These are phyloP conservation scores for Drosophila carrolli DNA, from an alignment of 1,140 invertebrate genomes.

Conservation along the genomic window DNA sequence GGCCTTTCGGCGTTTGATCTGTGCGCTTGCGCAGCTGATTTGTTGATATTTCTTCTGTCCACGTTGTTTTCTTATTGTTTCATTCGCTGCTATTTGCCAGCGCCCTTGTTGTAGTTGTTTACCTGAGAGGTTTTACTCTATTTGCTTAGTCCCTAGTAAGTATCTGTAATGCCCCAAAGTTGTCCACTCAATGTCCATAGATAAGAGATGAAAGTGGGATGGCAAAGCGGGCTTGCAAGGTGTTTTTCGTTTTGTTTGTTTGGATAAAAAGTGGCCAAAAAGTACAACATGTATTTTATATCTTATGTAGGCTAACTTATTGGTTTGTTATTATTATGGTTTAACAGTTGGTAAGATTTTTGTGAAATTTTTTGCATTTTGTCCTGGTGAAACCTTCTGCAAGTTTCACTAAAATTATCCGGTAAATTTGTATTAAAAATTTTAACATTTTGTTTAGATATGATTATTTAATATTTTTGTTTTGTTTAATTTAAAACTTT, in stretches of 20 bases:
- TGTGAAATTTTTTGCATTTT: no score
- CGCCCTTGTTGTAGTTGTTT: slow-evolving; percentile 53
- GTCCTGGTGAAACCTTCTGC: no score
- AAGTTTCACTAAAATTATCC: no score
- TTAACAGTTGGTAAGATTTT: no score
- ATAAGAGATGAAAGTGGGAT: slow-evolving; percentile 36
- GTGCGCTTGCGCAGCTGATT: slow-evolving; percentile 81
- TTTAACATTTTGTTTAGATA: no score
- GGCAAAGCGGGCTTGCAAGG: not conserved
- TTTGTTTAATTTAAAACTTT: not conserved
- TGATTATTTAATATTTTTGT: no score
- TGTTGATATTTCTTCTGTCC: slow-evolving; percentile 62
- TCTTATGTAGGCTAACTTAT: not conserved
- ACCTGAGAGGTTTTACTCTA: slow-evolving; percentile 54
- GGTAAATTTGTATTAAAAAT: no score
- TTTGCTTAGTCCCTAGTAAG: slow-evolving; percentile 59
- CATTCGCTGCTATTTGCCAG: slow-evolving; percentile 54
- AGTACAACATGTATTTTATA: not conserved
- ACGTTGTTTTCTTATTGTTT: slow-evolving; percentile 62
- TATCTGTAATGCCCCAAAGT: slow-evolving; percentile 28
- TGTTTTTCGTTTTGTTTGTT: slow-evolving; percentile 3
- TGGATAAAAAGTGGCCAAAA: not conserved
- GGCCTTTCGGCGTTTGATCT: slow-evolving; percentile 73
- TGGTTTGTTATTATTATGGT: no score
- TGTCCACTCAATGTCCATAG: slow-evolving; percentile 38